A percentile compares a stretch with the other conserved stretches of the same genome.
Conservation (phyloP, 2,888 invertebrate genomes). For the Polymixis flavicincta region DNA sequence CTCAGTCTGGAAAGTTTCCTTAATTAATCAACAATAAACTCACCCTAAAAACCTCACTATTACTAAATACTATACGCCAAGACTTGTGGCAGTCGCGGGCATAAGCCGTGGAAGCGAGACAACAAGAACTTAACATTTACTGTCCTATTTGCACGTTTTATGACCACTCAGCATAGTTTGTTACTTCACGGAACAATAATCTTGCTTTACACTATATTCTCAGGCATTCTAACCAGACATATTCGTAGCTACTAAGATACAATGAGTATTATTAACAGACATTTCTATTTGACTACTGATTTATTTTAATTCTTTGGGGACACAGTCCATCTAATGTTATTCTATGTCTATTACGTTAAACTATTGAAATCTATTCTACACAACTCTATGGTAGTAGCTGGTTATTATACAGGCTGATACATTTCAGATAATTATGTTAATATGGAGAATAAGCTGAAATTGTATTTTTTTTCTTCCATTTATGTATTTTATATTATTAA, state of each 20-base stretch:
- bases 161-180: not conserved
- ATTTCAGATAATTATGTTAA: not conserved
- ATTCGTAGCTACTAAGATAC: constrained; percentile 45
- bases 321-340: constrained; percentile 43
- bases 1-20: not conserved
- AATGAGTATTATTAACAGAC: constrained; percentile 35
- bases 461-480: not conserved
- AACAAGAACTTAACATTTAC: not conserved
- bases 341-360: constrained; percentile 42
- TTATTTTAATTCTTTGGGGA: constrained; percentile 13
- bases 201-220: constrained; percentile 10
- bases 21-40: not conserved
- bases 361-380: constrained; percentile 40
- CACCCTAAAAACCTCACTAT: not conserved
- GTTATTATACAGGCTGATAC: constrained; percentile 9
- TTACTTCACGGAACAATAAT: not conserved
- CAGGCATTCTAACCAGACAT: constrained; percentile 30
- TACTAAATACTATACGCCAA: not conserved
- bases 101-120: not conserved
- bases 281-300: constrained; percentile 22
- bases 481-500: not conserved
- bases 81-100: not conserved
- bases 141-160: not conserved
- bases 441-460: not conserved
- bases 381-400: constrained; percentile 21